Percentiles rank a stretch among this genome's conserved stretches.
Evolutionary conservation across 1,140 invertebrate species (phyloP).

Genomic region (Platyura marginata): DNA sequence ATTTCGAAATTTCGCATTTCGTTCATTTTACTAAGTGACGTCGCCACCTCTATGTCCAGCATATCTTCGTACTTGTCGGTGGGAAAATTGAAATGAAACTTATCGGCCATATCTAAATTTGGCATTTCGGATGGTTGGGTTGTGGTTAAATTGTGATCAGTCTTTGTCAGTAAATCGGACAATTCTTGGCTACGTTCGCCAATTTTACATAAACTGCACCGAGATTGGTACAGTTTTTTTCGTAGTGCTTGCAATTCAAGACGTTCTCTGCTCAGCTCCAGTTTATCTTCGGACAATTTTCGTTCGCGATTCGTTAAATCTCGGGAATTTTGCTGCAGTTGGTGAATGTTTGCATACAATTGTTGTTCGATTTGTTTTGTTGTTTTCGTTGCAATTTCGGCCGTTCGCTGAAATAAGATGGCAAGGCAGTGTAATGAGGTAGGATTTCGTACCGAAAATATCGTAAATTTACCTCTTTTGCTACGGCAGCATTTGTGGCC

Average conservation of each 20-base stretch:
- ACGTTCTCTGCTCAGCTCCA: conserved; percentile 17
- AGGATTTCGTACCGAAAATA: no score
- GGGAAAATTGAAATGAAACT: neutral
- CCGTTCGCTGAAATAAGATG: conserved; percentile 6
- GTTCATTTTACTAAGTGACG: neutral
- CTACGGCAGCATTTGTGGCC: conserved; percentile 10
- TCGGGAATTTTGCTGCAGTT: conserved; percentile 11
- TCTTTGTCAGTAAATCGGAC: neutral
- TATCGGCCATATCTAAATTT: neutral
- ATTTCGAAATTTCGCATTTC: neutral
- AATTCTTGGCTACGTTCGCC: conserved; percentile 11
- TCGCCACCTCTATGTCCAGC: neutral
- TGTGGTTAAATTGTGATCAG: neutral
- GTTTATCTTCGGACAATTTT: conserved; percentile 17
- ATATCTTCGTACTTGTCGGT: neutral
- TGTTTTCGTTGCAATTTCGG: conserved; percentile 18
- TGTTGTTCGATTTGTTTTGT: conserved; percentile 18
- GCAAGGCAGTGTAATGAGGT: no score
- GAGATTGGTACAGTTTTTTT: conserved; percentile 11
- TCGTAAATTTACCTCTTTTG: conserved; percentile 14
- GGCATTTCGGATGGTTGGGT: neutral
- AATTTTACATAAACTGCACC: conserved; percentile 19
- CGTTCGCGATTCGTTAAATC: conserved; percentile 17
- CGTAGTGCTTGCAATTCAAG: conserved; percentile 15
- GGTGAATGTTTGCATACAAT: conserved; percentile 15